Evolutionary conservation across 2,113 vertebrate genomes (phyloP).

Genomic region (Machaerirhynchus nigripectus): DNA sequence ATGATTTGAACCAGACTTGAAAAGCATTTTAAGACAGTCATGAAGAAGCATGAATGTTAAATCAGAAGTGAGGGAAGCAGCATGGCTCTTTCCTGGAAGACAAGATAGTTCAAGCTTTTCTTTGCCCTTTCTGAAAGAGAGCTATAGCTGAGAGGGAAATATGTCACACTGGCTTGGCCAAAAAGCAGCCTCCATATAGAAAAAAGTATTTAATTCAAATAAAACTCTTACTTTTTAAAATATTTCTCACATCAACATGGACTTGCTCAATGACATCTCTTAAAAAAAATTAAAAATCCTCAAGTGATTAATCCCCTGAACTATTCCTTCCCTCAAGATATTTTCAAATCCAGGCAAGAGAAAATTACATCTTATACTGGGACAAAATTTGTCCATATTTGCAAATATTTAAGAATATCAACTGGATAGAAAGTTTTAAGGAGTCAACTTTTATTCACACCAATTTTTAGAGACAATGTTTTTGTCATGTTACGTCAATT

Average conservation of each 20-base stretch:
- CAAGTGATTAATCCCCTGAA: neutral
- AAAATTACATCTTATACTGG: neutral
- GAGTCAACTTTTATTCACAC: neutral
- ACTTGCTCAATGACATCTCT: neutral
- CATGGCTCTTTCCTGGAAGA: neutral
- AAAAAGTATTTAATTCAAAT: neutral
- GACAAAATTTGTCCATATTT: neutral
- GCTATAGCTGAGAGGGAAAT: neutral
- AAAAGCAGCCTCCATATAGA: neutral
- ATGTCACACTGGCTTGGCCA: neutral
- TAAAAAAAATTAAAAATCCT: neutral
- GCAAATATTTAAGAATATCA: neutral
- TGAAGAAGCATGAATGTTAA: neutral
- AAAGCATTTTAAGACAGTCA: neutral
- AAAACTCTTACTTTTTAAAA: neutral
- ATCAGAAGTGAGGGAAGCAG: neutral
- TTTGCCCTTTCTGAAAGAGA: neutral
- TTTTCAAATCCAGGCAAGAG: neutral
- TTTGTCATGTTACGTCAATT: neutral
- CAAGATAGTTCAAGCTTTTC: neutral
- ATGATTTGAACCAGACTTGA: neutral
- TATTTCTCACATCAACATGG: neutral
- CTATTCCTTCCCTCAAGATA: neutral
- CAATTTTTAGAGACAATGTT: neutral
- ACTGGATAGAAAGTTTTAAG: neutral